Conservation (phyloP, 2,113 vertebrate genomes). For the Pomatostomus ruficeps region DNA sequence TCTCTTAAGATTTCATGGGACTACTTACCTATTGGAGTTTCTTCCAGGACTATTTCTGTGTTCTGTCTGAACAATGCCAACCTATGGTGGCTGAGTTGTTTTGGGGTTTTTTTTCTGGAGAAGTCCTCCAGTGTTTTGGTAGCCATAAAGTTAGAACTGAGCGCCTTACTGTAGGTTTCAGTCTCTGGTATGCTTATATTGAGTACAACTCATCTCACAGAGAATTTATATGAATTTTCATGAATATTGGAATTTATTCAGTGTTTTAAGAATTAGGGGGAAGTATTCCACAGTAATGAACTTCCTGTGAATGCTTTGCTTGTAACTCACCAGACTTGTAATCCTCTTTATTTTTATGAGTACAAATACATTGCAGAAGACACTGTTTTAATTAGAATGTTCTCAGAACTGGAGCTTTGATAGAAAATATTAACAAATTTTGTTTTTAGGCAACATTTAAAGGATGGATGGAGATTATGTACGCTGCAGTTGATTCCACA, state of each 20-base stretch:
- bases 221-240: background rate
- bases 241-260: background rate
- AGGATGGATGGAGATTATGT: slow-evolving; percentile 81
- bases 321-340: background rate
- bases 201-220: background rate
- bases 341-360: background rate
- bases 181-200: background rate
- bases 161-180: no score
- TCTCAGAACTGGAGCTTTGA: background rate
- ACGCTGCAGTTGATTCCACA: slow-evolving; percentile 78
- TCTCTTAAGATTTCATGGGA: background rate
- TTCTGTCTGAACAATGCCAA: background rate
- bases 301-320: background rate
- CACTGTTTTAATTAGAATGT: background rate
- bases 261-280: background rate
- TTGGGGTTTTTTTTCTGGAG: background rate
- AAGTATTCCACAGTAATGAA: background rate
- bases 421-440: slow-evolving; percentile 18
- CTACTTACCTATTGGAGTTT: background rate
- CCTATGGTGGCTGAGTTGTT: background rate
- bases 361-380: background rate
- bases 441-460: slow-evolving; percentile 80
- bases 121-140: background rate
- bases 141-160: background rate
- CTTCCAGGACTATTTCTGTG: background rate